These are phyloP conservation scores for Fringilla coelebs DNA, from an alignment of 2,797 vertebrate genomes.

Conservation along the genomic window DNA sequence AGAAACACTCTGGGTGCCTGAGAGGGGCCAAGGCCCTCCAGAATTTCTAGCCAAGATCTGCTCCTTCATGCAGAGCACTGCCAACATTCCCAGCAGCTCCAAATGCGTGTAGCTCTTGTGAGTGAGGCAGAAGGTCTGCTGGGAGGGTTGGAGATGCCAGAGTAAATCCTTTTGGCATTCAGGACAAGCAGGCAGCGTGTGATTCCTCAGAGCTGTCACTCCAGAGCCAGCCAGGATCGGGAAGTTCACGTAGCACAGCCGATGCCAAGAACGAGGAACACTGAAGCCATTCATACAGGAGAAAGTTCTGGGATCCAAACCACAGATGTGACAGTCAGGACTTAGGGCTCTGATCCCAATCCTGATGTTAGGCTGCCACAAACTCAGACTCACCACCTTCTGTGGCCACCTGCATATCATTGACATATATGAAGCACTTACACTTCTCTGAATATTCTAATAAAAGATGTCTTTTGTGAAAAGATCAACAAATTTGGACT, in stretches of 20 bases:
- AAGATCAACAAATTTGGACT: neutral
- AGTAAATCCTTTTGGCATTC: neutral
- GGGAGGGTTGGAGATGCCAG: fast-evolving
- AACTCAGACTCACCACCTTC: neutral
- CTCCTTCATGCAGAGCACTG: neutral
- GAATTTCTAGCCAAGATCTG: neutral
- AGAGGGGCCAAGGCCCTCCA: neutral
- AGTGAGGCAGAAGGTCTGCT: neutral
- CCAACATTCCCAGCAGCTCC: neutral
- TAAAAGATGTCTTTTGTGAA: neutral
- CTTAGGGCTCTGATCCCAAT: neutral
- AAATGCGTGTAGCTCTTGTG: neutral
- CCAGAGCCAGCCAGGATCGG: neutral
- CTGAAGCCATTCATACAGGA: neutral
- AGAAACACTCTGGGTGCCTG: neutral
- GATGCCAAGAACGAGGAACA: neutral
- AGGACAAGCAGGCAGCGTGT: neutral
- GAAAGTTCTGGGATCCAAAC: neutral
- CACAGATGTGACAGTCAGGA: neutral
- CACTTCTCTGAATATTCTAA: neutral
- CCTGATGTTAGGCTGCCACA: neutral
- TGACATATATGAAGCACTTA: neutral
- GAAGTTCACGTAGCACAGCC: neutral
- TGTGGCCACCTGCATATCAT: neutral
- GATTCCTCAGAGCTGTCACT: neutral